Conservation (phyloP, 2,888 invertebrate species). For the Shargacucullia verbasci region DNA sequence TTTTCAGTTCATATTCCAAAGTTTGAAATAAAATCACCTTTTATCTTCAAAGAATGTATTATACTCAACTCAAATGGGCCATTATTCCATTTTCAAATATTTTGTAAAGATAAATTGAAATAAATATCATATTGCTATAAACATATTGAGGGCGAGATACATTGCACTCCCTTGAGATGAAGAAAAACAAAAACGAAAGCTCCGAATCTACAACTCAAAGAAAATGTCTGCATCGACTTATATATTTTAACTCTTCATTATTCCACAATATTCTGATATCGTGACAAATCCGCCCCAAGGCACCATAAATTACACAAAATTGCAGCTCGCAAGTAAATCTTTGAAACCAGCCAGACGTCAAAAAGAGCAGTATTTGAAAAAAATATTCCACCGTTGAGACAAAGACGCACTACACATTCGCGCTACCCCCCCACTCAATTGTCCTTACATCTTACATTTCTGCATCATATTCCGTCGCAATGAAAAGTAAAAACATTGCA, state of each 20-base stretch:
- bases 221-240: constrained; percentile 24
- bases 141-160: constrained; percentile 34
- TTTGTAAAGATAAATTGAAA: constrained; percentile 41
- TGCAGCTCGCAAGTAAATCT: constrained; percentile 38
- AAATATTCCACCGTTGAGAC: constrained; percentile 70
- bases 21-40: background rate
- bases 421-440: constrained; percentile 79
- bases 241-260: constrained; percentile 31
- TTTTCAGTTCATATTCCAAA: too few species aligned
- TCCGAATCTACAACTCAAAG: constrained; percentile 11
- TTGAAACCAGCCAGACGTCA: constrained; percentile 53
- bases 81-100: constrained; percentile 37
- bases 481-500: constrained; percentile 87
- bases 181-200: constrained; percentile 19
- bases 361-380: constrained; percentile 70
- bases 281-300: constrained; percentile 14
- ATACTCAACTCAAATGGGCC: constrained; percentile 24
- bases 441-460: constrained; percentile 87
- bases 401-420: constrained; percentile 77
- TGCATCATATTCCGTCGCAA: constrained; percentile 87
- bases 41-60: constrained; percentile 18
- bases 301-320: constrained; percentile 33
- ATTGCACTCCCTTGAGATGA: constrained; percentile 35
- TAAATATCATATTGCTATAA: constrained; percentile 44
- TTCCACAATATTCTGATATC: constrained; percentile 31